Conservation (phyloP, 2,797 vertebrate species). For the Leptodactylus fallax region DNA sequence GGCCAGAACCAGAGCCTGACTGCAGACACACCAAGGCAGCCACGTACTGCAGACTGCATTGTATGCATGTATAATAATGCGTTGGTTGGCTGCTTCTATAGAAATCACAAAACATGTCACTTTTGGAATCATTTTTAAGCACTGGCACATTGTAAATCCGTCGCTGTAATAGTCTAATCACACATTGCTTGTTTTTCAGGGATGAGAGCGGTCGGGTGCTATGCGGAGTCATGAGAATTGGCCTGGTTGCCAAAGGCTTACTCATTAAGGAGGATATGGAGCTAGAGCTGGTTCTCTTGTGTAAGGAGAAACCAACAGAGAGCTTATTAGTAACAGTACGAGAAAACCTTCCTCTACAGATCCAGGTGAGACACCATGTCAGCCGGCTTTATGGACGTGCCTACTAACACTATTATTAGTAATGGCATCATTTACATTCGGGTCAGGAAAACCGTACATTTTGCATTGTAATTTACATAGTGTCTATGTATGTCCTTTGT, state of each 20-base stretch:
- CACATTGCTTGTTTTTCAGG: constrained; percentile 74
- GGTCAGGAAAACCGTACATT: no score
- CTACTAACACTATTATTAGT: neutral
- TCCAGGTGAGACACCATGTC: constrained; percentile 83
- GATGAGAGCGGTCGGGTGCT: constrained; percentile 87
- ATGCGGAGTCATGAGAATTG: constrained; percentile 97
- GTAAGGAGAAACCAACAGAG: constrained; percentile 95
- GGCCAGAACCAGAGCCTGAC: no score
- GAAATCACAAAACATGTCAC: no score
- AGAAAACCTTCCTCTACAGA: constrained; percentile 93
- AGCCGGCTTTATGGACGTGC: neutral
- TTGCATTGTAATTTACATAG: no score
- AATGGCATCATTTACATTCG: neutral
- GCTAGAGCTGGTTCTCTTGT: constrained; percentile 97
- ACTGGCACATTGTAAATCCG: no score
- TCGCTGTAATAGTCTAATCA: neutral
- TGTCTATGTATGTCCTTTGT: no score
- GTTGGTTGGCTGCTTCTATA: no score
- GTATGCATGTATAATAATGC: no score
- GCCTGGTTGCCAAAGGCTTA: constrained; percentile 96
- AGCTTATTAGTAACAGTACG: constrained; percentile 89
- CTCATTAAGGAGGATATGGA: constrained; percentile 99
- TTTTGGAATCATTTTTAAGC: no score
- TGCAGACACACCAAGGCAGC: no score
- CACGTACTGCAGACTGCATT: no score